Conservation (phyloP, 2,888 invertebrate genomes). For the Thera obeliscata region DNA sequence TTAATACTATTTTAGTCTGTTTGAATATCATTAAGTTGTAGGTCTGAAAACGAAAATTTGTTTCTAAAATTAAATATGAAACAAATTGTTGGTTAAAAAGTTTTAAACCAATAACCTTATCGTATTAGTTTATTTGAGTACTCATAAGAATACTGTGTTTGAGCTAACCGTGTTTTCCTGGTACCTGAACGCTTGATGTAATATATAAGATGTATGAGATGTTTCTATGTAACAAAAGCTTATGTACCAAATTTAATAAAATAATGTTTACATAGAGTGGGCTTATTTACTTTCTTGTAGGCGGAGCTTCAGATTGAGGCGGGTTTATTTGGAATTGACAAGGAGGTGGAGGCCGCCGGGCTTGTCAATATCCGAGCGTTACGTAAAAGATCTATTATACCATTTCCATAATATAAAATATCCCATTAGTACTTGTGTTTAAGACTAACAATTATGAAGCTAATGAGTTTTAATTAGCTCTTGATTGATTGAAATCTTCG, state of each 20-base stretch:
- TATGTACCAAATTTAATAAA: conserved; percentile 66
- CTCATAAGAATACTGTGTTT: background rate
- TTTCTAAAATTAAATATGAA: background rate
- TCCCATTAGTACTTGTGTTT: background rate
- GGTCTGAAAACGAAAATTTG: too few species aligned
- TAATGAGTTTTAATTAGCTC: background rate
- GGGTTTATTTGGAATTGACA: conserved; percentile 82
- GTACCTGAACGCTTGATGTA: conserved; percentile 6
- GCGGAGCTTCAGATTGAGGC: conserved; percentile 80
- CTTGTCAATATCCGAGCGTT: conserved; percentile 65
- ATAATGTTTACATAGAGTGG: conserved; percentile 70
- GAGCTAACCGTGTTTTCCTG: conserved; percentile 7
- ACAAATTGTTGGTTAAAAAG: background rate
- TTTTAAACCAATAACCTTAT: too few species aligned
- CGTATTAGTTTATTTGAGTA: too few species aligned
- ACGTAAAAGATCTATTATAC: conserved; percentile 38
- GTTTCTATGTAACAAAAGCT: conserved; percentile 45
- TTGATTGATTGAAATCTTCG: background rate
- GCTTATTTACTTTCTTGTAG: conserved; percentile 78
- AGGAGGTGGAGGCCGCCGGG: conserved; percentile 75
- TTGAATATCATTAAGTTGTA: background rate
- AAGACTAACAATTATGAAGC: background rate
- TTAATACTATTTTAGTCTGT: conserved; percentile 28
- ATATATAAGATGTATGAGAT: conserved; percentile 5
- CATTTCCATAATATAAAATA: background rate